Evolutionary conservation across 2,888 invertebrate species (phyloP).

Genomic region (Lycia hirtaria): DNA sequence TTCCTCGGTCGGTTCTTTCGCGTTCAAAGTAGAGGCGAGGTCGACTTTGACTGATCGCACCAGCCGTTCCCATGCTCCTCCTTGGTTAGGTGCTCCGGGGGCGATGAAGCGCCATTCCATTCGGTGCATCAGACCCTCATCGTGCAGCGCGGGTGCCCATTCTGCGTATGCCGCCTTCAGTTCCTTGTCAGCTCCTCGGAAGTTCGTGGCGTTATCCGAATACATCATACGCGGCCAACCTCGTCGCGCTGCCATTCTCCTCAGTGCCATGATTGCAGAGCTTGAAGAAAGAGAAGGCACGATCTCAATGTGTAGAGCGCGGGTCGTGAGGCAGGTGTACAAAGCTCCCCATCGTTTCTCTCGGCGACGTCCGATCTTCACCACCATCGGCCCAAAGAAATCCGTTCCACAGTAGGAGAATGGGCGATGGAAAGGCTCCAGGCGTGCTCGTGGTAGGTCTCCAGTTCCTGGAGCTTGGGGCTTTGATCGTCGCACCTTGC

Average conservation of each 20-base stretch:
- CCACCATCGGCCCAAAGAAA: background rate
- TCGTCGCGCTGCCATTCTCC: background rate
- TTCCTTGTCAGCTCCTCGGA: background rate
- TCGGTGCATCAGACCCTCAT: background rate
- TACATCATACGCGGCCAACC: background rate
- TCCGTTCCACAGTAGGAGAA: background rate
- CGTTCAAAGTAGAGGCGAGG: no score
- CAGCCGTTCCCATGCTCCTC: background rate
- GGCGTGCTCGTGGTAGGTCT: background rate
- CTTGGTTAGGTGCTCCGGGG: background rate
- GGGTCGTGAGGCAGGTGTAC: background rate
- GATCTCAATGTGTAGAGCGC: background rate
- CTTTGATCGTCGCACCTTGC: background rate
- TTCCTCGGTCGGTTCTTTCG: no score
- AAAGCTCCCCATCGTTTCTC: background rate
- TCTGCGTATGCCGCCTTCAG: background rate
- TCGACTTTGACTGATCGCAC: no score
- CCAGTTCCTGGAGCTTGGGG: background rate
- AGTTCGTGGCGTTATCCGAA: background rate
- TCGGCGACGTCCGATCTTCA: background rate
- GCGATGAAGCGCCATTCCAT: background rate
- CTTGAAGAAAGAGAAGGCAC: background rate
- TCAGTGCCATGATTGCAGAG: background rate
- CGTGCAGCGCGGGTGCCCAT: no score
- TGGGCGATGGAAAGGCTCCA: background rate